Evolutionary conservation across 2,888 invertebrate species (phyloP).

Genomic region (Endotricha flammealis): DNA sequence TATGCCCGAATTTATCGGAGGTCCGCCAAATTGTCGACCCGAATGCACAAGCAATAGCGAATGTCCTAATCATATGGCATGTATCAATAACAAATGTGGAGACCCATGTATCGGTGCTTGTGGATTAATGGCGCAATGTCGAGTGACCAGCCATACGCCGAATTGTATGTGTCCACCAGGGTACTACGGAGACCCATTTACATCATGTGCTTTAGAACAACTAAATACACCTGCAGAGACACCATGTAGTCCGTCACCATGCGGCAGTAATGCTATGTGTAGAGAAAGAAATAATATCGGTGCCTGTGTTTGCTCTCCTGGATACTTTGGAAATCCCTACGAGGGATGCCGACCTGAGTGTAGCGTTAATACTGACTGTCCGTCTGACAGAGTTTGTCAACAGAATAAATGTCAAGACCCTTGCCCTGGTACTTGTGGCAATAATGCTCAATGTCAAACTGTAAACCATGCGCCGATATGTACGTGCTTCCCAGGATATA

Average conservation of each 20-base stretch:
- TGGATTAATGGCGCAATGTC: constrained; percentile 83
- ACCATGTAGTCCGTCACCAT: constrained; percentile 82
- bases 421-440: constrained; percentile 86
- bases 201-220: constrained; percentile 73
- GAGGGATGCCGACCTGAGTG: constrained; percentile 87
- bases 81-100: constrained; percentile 84
- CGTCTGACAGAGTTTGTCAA: constrained; percentile 84
- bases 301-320: constrained; percentile 82
- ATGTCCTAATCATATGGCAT: constrained; percentile 82
- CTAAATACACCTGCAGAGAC: constrained; percentile 46
- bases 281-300: constrained; percentile 83
- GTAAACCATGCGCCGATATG: constrained; percentile 85
- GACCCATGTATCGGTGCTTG: constrained; percentile 87
- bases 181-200: constrained; percentile 85
- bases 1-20: constrained; percentile 81
- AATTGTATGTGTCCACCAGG: constrained; percentile 82
- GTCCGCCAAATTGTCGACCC: constrained; percentile 84
- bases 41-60: constrained; percentile 86
- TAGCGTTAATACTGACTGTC: constrained; percentile 84
- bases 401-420: constrained; percentile 87
- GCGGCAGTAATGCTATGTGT: constrained; percentile 85
- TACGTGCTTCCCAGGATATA: constrained; percentile 81
- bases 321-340: constrained; percentile 81
- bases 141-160: constrained; percentile 84
- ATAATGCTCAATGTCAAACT: constrained; percentile 84